Conservation (phyloP, 2,113 vertebrate genomes). For the Butorides virescens region DNA sequence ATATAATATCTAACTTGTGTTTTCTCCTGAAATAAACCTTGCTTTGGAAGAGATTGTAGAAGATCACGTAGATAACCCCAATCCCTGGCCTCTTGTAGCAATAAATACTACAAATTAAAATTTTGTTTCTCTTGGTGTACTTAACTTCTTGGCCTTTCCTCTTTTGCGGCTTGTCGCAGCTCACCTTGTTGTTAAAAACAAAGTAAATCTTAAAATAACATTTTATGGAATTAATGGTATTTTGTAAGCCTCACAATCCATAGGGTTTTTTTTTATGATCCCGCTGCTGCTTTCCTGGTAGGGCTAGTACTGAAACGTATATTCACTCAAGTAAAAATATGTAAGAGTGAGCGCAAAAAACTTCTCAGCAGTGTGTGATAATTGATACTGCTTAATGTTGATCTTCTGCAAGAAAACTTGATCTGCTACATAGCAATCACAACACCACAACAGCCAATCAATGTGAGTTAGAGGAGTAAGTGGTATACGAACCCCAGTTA, state of each 20-base stretch:
- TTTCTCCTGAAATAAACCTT: neutral
- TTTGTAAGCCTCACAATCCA: neutral
- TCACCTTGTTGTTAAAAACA: neutral
- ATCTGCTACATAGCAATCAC: neutral
- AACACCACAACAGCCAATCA: too few relatives aligned
- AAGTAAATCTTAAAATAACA: neutral
- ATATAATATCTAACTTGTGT: neutral
- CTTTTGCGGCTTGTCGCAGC: neutral
- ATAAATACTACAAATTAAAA: neutral
- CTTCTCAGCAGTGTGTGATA: neutral
- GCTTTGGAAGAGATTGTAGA: neutral
- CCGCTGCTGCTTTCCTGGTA: neutral
- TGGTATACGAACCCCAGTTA: neutral
- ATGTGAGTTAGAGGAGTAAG: neutral
- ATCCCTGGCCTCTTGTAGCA: neutral
- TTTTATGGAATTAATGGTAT: neutral
- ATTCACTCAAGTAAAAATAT: neutral
- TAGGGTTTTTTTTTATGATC: neutral
- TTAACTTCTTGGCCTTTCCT: neutral
- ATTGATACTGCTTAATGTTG: neutral
- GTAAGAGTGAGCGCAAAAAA: neutral
- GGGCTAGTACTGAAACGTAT: neutral
- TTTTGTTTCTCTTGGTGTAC: neutral
- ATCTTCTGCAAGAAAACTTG: neutral
- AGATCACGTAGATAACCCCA: neutral